Evolutionary conservation across 2,113 vertebrate genomes (phyloP), one percentile per base, ranked within the genome.

Genomic region (Macquaria ambigua): DNA sequence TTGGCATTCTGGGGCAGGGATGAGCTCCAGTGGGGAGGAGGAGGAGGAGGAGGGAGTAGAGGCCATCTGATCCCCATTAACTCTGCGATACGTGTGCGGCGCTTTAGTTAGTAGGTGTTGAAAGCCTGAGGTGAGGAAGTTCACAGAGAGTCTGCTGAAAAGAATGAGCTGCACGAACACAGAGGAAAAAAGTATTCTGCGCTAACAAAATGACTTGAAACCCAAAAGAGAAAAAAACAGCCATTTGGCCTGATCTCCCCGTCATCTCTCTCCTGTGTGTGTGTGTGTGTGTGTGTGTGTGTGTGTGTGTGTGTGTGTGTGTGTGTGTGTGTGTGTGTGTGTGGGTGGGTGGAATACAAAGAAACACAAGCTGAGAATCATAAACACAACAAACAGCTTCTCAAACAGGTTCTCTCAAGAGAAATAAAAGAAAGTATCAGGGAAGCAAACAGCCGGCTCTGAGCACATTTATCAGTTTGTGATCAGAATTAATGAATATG

Each of bases 21-120:
- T 52, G 67, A 79, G 81, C 71, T 70, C 46, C 8, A 3, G n/a
- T 43, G 10, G 39, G 25, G 46, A 74, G 73, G 34, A 55, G 72
- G 77, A 69, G 66, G 66, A 59, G 72, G 77, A 69, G 66, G 66
- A 59, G 31, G 68, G 64, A 56, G 59, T 2, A 1, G 67, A 61
- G 63, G 62, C 43, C 39, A 23, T 78, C 86, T 88, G 82, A 92
- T 90, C 90, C 77, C 79, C 23, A 87, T 88, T 90, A 89, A 83
- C 82, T 79, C 73, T 23, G 34, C 8, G 1, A 68, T 74, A 75
- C 23, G 58, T 76, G 39, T 71, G 28, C 6, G 1, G 46, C 0
- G 11, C 73, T 87, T 85, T 37, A 75, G 71, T 82, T 72, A 58
- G 82, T 50, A 39, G 37, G 53, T 77, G 84, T 18, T 80, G 72